Evolutionary conservation across 2,888 invertebrate genomes (phyloP).

Genomic region (Galerucella nymphaeae): DNA sequence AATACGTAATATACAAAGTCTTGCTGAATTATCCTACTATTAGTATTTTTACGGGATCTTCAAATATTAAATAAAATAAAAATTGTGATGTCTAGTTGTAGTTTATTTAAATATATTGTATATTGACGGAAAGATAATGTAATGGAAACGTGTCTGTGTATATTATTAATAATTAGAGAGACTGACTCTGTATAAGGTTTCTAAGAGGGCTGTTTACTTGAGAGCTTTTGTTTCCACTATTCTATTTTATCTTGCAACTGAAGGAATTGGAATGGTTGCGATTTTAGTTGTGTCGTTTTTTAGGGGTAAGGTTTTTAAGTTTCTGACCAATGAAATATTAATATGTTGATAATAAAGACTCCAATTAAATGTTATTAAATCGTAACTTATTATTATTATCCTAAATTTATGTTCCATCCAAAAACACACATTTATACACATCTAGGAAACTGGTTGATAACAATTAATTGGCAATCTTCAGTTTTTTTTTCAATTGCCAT

Average conservation of each 20-base stretch:
- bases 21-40: slow-evolving; percentile 15
- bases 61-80: slow-evolving; percentile 20
- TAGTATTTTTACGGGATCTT: slow-evolving; percentile 25
- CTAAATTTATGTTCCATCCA: neutral
- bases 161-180: slow-evolving; percentile 27
- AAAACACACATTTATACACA: neutral
- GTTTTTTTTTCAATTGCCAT: neutral
- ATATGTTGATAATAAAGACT: neutral
- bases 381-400: neutral
- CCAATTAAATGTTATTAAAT: neutral
- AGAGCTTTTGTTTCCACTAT: slow-evolving; percentile 8
- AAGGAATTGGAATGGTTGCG: neutral
- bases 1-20: slow-evolving; percentile 7
- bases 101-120: slow-evolving; percentile 22
- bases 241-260: slow-evolving; percentile 1
- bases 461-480: slow-evolving; percentile 7
- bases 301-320: neutral
- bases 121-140: slow-evolving; percentile 16
- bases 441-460: neutral
- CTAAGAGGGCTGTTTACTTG: slow-evolving; percentile 1
- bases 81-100: slow-evolving; percentile 33
- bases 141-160: slow-evolving; percentile 27
- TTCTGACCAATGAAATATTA: slow-evolving; percentile 7
- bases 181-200: slow-evolving; percentile 33
- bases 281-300: slow-evolving; percentile 11